Evolutionary conservation across 2,113 vertebrate genomes (phyloP), one percentile per base, ranked within the genome.

Genomic region (Illadopsis cleaveri): DNA sequence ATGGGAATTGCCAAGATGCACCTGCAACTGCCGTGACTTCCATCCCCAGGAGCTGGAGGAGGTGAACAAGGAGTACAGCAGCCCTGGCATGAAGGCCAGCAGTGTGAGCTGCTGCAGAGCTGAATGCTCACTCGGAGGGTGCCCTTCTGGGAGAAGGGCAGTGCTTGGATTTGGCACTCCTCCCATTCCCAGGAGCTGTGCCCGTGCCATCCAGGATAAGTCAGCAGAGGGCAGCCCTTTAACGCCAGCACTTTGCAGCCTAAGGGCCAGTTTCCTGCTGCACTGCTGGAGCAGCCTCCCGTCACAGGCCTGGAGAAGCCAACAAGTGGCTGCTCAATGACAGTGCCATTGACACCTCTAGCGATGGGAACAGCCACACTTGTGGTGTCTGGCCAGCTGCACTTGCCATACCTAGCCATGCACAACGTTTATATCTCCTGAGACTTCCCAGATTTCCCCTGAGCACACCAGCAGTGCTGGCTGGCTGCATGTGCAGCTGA

Each of bases 1-100:
- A 97, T 83, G 95, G 94, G 98, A 98, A 82, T 65, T 98, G 47
- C 96, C 86, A 23, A 96, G 98, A 50, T 96, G 94, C 92, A 98
- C 97, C 75, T 98, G 97, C 61, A 84, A 98, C 96, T 15, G 97
- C 98, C 5, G 58, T 98, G 61, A 97, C 97, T 98, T 98, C 71
- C n/a, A n/a, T n/a, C 96, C 97, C 17, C 98, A 97, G 96, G 70
- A 71, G 16, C 96, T 98, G 68, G 95, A 57, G n/a, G 83, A 94
- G 75, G 66, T 72, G 86, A 91, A 48, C 13, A 30, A 35, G 40
- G 76, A 70, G 47, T 28, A 6, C 21, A 40, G 53, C 56, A 45
- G 42, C 45, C 40, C 37, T 51, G 47, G 42, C 68, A 42, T 0
- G 1, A 40, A 31, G 60, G 8, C 4, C 37, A 40, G 80, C 76